Evolutionary conservation across 92 coral and sea anemone species (phyloP).

Genomic region (Muricea muricata): DNA sequence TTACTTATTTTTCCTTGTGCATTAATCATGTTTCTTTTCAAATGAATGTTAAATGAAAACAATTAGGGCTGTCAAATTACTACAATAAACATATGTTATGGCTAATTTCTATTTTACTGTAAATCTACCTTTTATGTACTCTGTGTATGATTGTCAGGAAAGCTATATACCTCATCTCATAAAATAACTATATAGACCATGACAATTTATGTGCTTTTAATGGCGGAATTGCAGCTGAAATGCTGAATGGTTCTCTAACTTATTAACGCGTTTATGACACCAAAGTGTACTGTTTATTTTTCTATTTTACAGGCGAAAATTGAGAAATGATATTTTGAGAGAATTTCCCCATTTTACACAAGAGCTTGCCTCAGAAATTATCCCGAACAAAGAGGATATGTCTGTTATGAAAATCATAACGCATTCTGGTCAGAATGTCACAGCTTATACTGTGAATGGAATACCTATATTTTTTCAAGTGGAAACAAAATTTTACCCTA

Average conservation of each 20-base stretch:
- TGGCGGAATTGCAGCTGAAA: no score
- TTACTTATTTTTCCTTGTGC: no score
- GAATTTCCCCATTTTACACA: slow-evolving; percentile 70
- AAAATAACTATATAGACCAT: no score
- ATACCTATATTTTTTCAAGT: slow-evolving; percentile 92
- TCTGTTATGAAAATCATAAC: slow-evolving; percentile 81
- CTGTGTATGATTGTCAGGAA: no score
- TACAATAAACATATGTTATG: no score
- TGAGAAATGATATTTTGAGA: slow-evolving; percentile 76
- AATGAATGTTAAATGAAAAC: no score
- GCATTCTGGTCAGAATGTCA: slow-evolving; percentile 81
- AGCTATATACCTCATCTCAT: no score
- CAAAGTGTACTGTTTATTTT: background rate
- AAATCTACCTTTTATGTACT: no score
- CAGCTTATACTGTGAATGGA: slow-evolving; percentile 80
- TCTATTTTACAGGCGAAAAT: slow-evolving; percentile 70
- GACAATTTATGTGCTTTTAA: no score
- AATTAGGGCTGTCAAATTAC: no score
- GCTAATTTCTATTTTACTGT: no score
- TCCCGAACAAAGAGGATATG: slow-evolving; percentile 97
- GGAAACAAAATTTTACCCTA: slow-evolving; percentile 81
- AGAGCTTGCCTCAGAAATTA: slow-evolving; percentile 65
- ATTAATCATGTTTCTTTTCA: no score
- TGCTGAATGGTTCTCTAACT: background rate
- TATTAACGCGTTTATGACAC: background rate